Percentiles rank a stretch among this genome's conserved stretches.
Conservation (phyloP, 2,797 vertebrate species). For the Melanotaenia boesemani region DNA sequence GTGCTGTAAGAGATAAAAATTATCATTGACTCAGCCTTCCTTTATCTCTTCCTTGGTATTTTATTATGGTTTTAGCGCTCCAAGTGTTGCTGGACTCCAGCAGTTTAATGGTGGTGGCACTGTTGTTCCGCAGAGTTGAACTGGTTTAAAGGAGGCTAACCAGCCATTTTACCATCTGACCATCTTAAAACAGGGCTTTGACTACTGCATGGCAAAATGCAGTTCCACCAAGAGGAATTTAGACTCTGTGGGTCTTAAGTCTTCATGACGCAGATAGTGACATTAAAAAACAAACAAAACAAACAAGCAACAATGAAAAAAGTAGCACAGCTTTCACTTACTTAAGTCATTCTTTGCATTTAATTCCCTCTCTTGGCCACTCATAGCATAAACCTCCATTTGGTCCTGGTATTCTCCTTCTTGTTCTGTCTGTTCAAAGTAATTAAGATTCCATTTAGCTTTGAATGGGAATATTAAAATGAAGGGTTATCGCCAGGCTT, state of each 20-base stretch:
- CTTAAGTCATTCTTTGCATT: slow-evolving; percentile 55
- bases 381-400: slow-evolving; percentile 66
- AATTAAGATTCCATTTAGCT: slow-evolving; percentile 83
- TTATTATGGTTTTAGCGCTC: slow-evolving; percentile 59
- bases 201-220: slow-evolving; percentile 29
- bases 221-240: slow-evolving; percentile 21
- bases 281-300: not conserved
- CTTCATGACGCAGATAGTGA: not conserved
- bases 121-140: slow-evolving; percentile 36
- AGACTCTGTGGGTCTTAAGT: slow-evolving; percentile 7
- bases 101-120: slow-evolving; percentile 40
- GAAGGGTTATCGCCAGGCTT: slow-evolving; percentile 78
- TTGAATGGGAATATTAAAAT: slow-evolving; percentile 79
- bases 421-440: slow-evolving; percentile 56
- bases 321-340: slow-evolving; percentile 44
- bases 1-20: slow-evolving; percentile 45
- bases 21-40: slow-evolving; percentile 49
- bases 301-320: not conserved
- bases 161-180: slow-evolving; percentile 30
- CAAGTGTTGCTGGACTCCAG: slow-evolving; percentile 39
- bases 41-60: slow-evolving; percentile 25
- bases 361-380: slow-evolving; percentile 72
- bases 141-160: slow-evolving; percentile 54
- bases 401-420: slow-evolving; percentile 52
- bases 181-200: slow-evolving; percentile 20